Evolutionary conservation across 2,797 vertebrate species (phyloP).

Genomic region (Poecile montanus): DNA sequence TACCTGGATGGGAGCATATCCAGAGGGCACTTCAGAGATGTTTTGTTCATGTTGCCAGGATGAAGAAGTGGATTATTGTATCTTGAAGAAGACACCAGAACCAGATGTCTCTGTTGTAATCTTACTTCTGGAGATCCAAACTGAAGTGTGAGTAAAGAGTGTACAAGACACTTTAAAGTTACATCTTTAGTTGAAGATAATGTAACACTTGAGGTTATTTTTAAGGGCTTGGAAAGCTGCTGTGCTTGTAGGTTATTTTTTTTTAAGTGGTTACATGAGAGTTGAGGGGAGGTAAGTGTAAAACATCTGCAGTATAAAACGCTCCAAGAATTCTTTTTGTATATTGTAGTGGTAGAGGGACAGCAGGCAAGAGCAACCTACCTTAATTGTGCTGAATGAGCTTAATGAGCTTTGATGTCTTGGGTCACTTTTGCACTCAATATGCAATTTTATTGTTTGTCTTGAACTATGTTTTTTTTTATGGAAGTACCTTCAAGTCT

Average conservation of each 20-base stretch:
- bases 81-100: slow-evolving; percentile 76
- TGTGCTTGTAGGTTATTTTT: neutral
- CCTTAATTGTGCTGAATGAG: neutral
- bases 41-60: slow-evolving; percentile 72
- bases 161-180: neutral
- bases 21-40: neutral
- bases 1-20: accelerated
- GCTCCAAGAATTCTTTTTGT: neutral
- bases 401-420: neutral
- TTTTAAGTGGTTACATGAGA: neutral
- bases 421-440: neutral
- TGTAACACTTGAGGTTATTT: neutral
- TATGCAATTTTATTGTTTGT: neutral
- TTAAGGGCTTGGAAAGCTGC: neutral
- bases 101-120: slow-evolving; percentile 77
- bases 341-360: neutral
- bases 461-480: neutral
- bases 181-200: neutral
- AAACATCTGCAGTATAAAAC: neutral
- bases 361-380: neutral
- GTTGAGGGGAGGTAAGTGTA: neutral
- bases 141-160: slow-evolving; percentile 73
- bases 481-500: neutral
- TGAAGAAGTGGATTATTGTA: slow-evolving; percentile 83
- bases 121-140: slow-evolving; percentile 78